Base-by-base conservation (phyloP, 1,140 invertebrate species). In the Drosophila prosaltans region DNA sequence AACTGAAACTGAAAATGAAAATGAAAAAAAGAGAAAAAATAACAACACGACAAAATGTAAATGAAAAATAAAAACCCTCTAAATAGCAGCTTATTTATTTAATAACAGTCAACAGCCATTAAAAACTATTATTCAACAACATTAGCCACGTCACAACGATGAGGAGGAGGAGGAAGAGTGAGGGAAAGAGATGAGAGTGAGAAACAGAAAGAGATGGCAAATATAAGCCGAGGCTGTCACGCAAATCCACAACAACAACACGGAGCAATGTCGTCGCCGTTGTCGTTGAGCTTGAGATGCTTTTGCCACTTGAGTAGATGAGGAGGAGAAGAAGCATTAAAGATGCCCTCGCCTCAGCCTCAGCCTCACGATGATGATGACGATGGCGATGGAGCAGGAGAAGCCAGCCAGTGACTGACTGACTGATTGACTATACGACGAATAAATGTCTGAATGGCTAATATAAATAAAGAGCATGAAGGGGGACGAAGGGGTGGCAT, bases 11-110 rank as follows among this genome's bases (percentile, higher is more conserved):
- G 11, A 41, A 41, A 41, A 16, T 6, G 16, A 21, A 45, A 21
- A n/a, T n/a, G n/a, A n/a, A 45, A 45, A 3, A n/a, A 16, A 4
- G 5, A 45, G 6, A n/a, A 26, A 10, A 26, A 36, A 36, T 36
- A 36, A 36, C 32, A 36, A 36, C 32, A 36, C 6, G 30, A 24
- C 21, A 21, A 32, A 59, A 32, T n/a, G 32, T n/a, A 30, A 30
- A 5, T 5, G 10, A 45, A 48, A 68, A 62, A 43, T 82, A 39
- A 68, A 65, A 68, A 62, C 43, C 60, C 67, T 51, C 74, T 72
- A 78, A 86, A 86, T 78, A 79, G 66, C 65, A 57, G 82, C 71
- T 85, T 82, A 86, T 86, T 86, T 86, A 76, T 79, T 86, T 86
- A 86, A 86, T 81, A 72, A 86, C 65, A 74, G 78, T 79, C 82